A percentile compares a stretch with the other conserved stretches of the same genome.
Conservation (phyloP, 35 echinoderm and acorn worm species). For the Lytechinus variegatus region DNA sequence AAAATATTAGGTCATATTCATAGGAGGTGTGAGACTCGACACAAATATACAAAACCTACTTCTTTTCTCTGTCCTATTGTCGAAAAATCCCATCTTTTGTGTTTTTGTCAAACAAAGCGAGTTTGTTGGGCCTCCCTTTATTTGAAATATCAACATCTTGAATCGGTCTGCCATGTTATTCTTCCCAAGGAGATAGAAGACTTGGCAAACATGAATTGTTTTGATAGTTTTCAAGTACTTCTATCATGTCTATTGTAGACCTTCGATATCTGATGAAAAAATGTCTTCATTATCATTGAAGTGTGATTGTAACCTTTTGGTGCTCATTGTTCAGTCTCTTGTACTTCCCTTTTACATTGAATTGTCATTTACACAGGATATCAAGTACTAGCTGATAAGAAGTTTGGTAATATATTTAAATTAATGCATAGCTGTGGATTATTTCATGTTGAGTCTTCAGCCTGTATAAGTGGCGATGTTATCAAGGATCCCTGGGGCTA, state of each 20-base stretch:
- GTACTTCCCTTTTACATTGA: neutral
- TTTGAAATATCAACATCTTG: constrained; percentile 20
- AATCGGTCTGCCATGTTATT: neutral
- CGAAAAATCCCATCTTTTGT: neutral
- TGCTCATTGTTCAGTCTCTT: neutral
- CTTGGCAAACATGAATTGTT: neutral
- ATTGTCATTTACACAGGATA: neutral
- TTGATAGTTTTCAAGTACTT: constrained; percentile 3
- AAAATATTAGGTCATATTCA: neutral
- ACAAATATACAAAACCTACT: neutral
- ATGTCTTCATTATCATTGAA: neutral
- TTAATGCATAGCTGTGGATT: neutral
- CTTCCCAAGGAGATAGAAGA: neutral
- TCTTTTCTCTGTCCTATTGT: neutral
- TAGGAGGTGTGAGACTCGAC: neutral
- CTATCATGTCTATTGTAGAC: neutral
- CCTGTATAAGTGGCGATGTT: too few relatives aligned
- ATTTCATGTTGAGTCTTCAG: neutral
- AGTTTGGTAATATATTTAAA: neutral
- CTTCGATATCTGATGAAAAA: neutral
- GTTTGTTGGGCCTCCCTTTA: neutral
- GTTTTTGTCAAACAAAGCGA: neutral
- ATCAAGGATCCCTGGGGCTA: too few relatives aligned
- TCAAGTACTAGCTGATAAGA: neutral
- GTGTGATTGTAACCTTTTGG: constrained; percentile 10